Evolutionary conservation across 2,113 vertebrate genomes (phyloP).

Genomic region (Gavialis gangeticus): DNA sequence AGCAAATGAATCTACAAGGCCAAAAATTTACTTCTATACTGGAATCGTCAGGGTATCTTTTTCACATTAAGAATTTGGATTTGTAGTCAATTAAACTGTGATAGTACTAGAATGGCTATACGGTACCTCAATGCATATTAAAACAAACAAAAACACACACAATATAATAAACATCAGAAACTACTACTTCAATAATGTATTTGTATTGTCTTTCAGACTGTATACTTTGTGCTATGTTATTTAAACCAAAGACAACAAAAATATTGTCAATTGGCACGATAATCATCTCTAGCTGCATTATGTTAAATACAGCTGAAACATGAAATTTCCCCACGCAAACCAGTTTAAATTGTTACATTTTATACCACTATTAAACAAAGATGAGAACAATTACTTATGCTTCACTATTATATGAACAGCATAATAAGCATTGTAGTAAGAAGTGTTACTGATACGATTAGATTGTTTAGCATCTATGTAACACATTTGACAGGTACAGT

Average conservation of each 20-base stretch:
- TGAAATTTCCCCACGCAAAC: neutral
- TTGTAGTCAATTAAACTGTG: conserved; percentile 44
- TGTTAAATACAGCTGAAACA: conserved; percentile 32
- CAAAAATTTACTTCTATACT: neutral
- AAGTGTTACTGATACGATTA: conserved; percentile 40
- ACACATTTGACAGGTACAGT: conserved; percentile 50
- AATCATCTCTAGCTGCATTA: conserved; percentile 6
- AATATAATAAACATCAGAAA: conserved; percentile 5
- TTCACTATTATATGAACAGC: conserved; percentile 12
- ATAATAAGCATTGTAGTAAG: conserved; percentile 44
- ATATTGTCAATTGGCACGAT: neutral
- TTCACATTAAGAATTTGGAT: conserved; percentile 22
- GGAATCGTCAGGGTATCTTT: conserved; percentile 46
- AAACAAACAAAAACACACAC: neutral
- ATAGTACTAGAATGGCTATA: neutral
- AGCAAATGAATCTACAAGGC: neutral
- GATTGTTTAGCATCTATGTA: conserved; percentile 25
- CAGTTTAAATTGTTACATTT: conserved; percentile 26
- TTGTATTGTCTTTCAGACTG: conserved; percentile 10
- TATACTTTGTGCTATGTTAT: neutral
- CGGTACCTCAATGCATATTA: conserved; percentile 5
- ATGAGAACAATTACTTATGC: neutral
- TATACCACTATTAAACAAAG: conserved; percentile 24
- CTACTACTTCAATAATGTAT: neutral
- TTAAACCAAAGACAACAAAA: neutral